phyloP scores from a whole-genome alignment of 1,140 invertebrate genomes.

The Heterodera carotae region DNA sequence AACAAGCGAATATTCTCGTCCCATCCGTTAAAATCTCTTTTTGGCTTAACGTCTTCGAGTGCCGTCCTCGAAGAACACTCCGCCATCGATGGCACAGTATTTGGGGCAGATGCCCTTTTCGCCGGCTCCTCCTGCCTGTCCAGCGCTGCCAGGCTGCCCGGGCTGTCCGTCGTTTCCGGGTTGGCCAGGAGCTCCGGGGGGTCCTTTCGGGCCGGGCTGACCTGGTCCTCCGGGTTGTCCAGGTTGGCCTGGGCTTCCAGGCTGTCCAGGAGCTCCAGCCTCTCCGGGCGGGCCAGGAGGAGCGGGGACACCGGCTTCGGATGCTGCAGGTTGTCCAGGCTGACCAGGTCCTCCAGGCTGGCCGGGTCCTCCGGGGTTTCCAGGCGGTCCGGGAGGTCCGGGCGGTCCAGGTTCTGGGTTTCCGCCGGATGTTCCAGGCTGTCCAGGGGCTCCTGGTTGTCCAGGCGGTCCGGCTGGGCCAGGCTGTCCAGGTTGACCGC shows the following conservation, averaged over 20 bases:
- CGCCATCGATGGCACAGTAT: constrained; percentile 63
- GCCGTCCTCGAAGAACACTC: constrained; percentile 65
- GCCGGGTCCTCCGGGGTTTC: constrained; percentile 42
- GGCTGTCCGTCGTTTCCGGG: constrained; percentile 53
- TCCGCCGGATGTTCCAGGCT: constrained; percentile 41
- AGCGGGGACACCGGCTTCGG: constrained; percentile 42
- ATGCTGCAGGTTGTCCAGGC: constrained; percentile 54
- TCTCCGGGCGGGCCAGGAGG: constrained; percentile 37
- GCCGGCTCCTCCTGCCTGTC: constrained; percentile 44
- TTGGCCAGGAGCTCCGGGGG: constrained; percentile 41
- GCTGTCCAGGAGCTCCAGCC: constrained; percentile 32
- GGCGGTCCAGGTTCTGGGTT: constrained; percentile 32
- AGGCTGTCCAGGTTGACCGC: constrained; percentile 46
- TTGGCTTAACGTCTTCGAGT: constrained; percentile 51
- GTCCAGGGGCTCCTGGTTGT: constrained; percentile 48
- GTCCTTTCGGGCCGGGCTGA: constrained; percentile 44
- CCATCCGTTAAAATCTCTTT: neutral
- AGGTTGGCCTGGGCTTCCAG: constrained; percentile 42
- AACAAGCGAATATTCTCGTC: neutral
- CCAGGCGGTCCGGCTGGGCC: constrained; percentile 56
- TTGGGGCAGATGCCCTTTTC: constrained; percentile 64
- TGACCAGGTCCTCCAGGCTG: constrained; percentile 46
- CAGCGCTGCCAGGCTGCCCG: constrained; percentile 47
- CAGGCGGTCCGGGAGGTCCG: constrained; percentile 35
- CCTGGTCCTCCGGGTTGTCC: constrained; percentile 46